Conservation (phyloP, 2,113 vertebrate genomes). For the Talpa occidentalis region DNA sequence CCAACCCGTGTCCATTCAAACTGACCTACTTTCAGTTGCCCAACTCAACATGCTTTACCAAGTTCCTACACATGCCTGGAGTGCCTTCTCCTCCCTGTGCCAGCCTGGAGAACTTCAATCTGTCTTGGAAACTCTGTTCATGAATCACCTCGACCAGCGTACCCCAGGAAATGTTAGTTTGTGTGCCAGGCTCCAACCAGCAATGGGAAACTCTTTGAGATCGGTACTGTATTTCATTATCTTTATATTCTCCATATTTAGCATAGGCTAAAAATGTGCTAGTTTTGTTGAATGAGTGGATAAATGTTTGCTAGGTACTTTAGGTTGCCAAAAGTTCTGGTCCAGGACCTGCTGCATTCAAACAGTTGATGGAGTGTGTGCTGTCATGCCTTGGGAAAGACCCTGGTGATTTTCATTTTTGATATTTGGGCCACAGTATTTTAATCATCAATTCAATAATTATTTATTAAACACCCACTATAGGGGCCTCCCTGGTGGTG, state of each 20-base stretch:
- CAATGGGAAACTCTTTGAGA: not conserved
- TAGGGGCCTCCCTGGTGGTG: too few relatives aligned
- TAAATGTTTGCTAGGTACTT: constrained; percentile 25
- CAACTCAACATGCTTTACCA: constrained; percentile 47
- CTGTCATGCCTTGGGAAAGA: not conserved
- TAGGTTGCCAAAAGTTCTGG: not conserved
- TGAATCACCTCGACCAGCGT: not conserved
- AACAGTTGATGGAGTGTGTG: not conserved
- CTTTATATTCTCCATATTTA: not conserved
- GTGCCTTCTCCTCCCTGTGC: not conserved
- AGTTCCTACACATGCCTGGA: constrained; percentile 36
- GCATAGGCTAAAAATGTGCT: constrained; percentile 14
- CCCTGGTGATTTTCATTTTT: not conserved
- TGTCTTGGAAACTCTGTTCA: constrained; percentile 44
- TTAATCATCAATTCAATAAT: constrained; percentile 29
- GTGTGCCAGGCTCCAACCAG: not conserved
- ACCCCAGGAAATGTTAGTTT: not conserved
- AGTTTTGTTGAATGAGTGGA: not conserved
- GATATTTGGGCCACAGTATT: constrained; percentile 13
- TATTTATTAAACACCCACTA: not conserved
- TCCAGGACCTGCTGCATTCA: not conserved
- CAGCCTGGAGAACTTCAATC: constrained; percentile 11
- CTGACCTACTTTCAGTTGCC: constrained; percentile 69
- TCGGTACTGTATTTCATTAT: constrained; percentile 26
- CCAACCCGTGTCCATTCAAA: not conserved